These are phyloP conservation scores for Dryococelus australis DNA, from an alignment of 2,888 invertebrate species.

Conservation along the genomic window DNA sequence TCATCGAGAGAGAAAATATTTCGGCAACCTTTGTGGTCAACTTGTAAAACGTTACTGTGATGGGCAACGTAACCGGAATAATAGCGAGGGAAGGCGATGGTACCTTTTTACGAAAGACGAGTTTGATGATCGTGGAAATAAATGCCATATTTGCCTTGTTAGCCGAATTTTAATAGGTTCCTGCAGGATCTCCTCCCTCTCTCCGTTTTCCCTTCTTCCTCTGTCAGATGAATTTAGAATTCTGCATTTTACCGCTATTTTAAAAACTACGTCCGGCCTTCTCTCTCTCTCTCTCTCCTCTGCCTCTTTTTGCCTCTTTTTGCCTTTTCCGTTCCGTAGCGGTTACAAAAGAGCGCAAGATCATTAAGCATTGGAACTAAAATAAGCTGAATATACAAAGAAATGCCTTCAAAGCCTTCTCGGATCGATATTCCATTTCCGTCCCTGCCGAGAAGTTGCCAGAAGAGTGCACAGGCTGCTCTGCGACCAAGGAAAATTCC, in stretches of 20 bases:
- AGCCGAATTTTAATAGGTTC: neutral
- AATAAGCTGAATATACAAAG: constrained; percentile 16
- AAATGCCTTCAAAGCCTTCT: neutral
- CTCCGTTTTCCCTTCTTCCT: neutral
- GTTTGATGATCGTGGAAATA: neutral
- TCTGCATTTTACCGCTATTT: neutral
- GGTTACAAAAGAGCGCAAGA: neutral
- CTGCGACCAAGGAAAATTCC: too few species aligned
- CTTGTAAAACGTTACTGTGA: too few species aligned
- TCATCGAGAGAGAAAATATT: too few species aligned
- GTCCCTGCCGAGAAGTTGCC: neutral
- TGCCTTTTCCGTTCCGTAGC: neutral
- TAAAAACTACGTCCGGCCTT: neutral
- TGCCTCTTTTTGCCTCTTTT: neutral
- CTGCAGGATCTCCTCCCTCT: neutral
- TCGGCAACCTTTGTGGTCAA: too few species aligned
- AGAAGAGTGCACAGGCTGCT: too few species aligned
- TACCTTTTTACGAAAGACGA: neutral
- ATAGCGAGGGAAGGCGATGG: neutral
- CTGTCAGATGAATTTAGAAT: neutral
- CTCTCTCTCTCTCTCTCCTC: neutral
- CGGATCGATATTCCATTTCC: neutral
- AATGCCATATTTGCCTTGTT: neutral
- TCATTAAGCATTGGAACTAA: neutral
- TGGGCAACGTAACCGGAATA: too few species aligned